phyloP scores from a whole-genome alignment of 2,888 invertebrate species.

The Tetropium fuscum region DNA sequence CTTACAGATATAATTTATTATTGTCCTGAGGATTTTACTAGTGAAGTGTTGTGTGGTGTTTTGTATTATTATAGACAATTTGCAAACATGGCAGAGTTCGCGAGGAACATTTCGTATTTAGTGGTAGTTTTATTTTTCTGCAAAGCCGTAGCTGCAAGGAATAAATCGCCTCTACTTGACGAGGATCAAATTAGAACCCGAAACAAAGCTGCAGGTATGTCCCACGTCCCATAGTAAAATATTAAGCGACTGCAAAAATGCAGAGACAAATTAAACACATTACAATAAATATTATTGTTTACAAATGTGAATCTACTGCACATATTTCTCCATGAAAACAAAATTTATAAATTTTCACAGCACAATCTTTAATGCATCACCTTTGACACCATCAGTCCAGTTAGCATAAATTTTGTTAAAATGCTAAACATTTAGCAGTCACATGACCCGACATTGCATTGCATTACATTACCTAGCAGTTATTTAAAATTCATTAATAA shows the following conservation, averaged over 20 bases:
- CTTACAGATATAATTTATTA: constrained; percentile 6
- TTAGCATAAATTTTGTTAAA: constrained; percentile 32
- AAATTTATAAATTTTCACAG: constrained; percentile 24
- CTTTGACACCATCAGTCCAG: constrained; percentile 40
- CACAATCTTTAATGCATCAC: constrained; percentile 33
- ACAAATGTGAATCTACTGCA: neutral
- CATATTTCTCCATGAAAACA: constrained; percentile 5
- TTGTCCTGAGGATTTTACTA: constrained; percentile 25
- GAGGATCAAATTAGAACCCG: constrained; percentile 56
- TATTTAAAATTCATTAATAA: constrained; percentile 22
- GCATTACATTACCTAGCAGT: neutral
- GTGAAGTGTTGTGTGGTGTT: constrained; percentile 42
- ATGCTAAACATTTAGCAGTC: constrained; percentile 5
- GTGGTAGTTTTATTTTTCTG: constrained; percentile 33
- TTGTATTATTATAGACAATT: constrained; percentile 2
- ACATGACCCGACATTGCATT: neutral
- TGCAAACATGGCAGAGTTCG: constrained; percentile 10
- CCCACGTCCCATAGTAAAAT: neutral
- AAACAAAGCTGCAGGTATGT: constrained; percentile 61
- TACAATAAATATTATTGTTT: constrained; percentile 27
- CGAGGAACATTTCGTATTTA: constrained; percentile 11
- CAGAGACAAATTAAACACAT: neutral
- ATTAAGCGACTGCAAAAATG: neutral
- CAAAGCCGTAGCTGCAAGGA: constrained; percentile 47
- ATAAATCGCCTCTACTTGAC: constrained; percentile 58